Base-by-base conservation (phyloP, 2,113 vertebrate genomes). In the Grus americana region DNA sequence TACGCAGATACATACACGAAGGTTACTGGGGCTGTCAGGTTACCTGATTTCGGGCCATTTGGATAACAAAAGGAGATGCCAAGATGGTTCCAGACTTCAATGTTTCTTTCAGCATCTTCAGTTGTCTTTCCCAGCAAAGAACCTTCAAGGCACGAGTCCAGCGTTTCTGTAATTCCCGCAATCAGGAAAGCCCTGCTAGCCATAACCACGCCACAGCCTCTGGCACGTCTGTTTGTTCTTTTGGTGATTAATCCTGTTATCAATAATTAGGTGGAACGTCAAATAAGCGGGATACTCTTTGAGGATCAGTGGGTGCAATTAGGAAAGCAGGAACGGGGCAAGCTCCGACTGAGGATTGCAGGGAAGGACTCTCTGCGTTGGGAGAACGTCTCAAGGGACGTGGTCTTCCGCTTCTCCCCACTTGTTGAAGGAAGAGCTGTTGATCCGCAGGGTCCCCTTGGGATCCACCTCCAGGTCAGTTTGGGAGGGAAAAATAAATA, bases 321-420 rank as follows among this genome's bases (percentile, higher is more conserved):
- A 19, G 61, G 58, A 26, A 57, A 24, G 54, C 7, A 47, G 59
- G 54, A 78, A 42, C 0, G 15, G 50, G n/a, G 7, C 36, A 32
- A 42, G n/a, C 34, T 44, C 49, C 50, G 12, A 2, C 7, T 4
- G 44, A 49, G 55, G 46, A 19, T 15, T 19, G 20, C 15, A 19
- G 15, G 80, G 68, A 44, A 49, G 46, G 68, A 29, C 34, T 62
- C 13, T 52, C 30, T 0, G 0, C 12, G 29, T 2, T 54, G 42
- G 58, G 73, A 76, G 14, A 34, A 8, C 61, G 10, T 50, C 59
- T 34, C 27, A 16, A 15, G 2, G 59, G 16, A 15, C 2, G 2
- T 4, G 5, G 11, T 66, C 46, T 36, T n/a, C 36, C 0, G 0
- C 12, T 58, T n/a, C 24, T 71, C 3, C 29, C 32, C n/a, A 7